These are phyloP conservation scores for Psix sp. DNA, from an alignment of 1,140 invertebrate genomes.

Conservation along the genomic window DNA sequence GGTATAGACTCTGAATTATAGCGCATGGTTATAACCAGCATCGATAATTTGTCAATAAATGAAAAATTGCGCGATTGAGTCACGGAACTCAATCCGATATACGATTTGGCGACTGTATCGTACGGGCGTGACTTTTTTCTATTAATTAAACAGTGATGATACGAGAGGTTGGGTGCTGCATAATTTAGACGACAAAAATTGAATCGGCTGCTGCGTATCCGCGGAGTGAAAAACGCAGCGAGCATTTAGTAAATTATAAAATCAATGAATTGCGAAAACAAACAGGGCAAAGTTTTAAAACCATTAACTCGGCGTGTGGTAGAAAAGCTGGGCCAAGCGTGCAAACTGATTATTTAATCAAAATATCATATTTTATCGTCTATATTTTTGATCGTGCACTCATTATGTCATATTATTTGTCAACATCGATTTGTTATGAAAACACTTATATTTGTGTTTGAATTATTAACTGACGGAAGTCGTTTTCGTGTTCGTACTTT, in stretches of 20 bases:
- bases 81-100: too few species aligned
- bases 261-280: constrained; percentile 32
- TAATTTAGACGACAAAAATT: constrained; percentile 32
- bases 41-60: too few species aligned
- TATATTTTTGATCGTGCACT: constrained; percentile 17
- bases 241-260: constrained; percentile 25
- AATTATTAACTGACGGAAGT: constrained; percentile 1
- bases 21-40: too few species aligned
- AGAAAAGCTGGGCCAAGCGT: constrained; percentile 5
- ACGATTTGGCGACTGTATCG: too few species aligned
- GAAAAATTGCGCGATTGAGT: too few species aligned
- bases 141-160: constrained; percentile 24
- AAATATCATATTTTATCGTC: constrained; percentile 37
- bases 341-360: constrained; percentile 22
- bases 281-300: constrained; percentile 25
- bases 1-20: too few species aligned
- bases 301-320: constrained; percentile 13
- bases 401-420: too few species aligned
- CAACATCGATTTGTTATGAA: too few species aligned
- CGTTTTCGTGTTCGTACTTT: not conserved
- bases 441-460: constrained; percentile 24
- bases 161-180: constrained; percentile 13
- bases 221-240: constrained; percentile 6
- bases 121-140: too few species aligned
- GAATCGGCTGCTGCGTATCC: constrained; percentile 10